Evolutionary conservation across 2,888 invertebrate species (phyloP).

Genomic region (Lamproptera curius): DNA sequence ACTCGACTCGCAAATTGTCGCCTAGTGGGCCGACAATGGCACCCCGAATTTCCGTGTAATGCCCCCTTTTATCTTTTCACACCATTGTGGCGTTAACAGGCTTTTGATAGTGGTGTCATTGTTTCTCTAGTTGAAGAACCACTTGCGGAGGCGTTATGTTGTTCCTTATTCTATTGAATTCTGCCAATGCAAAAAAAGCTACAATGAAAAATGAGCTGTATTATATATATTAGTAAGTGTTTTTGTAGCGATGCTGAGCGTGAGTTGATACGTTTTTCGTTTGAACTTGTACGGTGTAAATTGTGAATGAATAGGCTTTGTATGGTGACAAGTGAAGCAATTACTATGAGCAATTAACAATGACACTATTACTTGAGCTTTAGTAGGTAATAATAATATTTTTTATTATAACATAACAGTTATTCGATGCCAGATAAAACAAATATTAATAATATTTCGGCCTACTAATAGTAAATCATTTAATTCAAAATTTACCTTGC

Average conservation of each 20-base stretch:
- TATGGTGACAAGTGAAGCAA: constrained; percentile 63
- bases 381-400: no score
- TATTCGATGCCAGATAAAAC: no score
- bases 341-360: constrained; percentile 24
- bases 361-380: not conserved
- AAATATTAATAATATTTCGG: no score
- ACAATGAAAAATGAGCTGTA: constrained; percentile 13
- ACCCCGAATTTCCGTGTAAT: constrained; percentile 73
- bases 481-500: no score
- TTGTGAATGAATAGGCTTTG: constrained; percentile 66
- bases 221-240: not conserved
- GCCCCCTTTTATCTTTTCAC: constrained; percentile 64
- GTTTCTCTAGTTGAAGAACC: constrained; percentile 57
- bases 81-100: constrained; percentile 64
- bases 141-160: constrained; percentile 64
- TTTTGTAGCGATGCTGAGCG: no score
- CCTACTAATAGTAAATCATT: no score
- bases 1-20: constrained; percentile 72
- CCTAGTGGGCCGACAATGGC: constrained; percentile 63
- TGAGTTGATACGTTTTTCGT: no score
- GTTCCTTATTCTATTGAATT: constrained; percentile 51
- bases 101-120: constrained; percentile 68
- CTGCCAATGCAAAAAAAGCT: constrained; percentile 26
- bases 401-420: no score
- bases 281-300: constrained; percentile 52